Base-by-base conservation (phyloP, 2,888 invertebrate genomes). In the Papilio gigon region DNA sequence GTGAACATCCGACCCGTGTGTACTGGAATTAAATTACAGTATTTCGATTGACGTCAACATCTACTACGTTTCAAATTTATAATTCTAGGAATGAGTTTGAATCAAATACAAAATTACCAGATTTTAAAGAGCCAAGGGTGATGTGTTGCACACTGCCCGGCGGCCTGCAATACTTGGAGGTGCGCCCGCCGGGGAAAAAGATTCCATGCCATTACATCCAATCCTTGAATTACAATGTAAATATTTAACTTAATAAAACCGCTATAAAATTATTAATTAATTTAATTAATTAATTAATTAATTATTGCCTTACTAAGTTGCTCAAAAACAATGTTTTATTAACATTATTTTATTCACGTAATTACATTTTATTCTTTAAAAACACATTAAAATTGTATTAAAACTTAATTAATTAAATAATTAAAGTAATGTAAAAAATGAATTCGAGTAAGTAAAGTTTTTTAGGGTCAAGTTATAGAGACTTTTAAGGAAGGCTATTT, bases 401-500 rank as follows among this genome's bases (percentile, higher is more conserved):
- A 27, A 1, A 27, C 14, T 27, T 27, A 50, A 50, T 50, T 53
- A 14, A 2, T 6, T 14, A 27, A 27, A 27, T 27, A 6, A 50
- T 50, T 50, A 50, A 27, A 47, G 22, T 12, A 47, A 47, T 22
- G 22, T 47, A 20, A 40, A 9, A 17, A 44, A 50, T 27, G 12
- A 50, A 11, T 50, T 25, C 5, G 4, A 27, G 27, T 20, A 44
- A 2, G 5, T 44, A n/a, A 4, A 14, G 14, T 25, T 25, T n/a
- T 30, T 47, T 75, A 95, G 94, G 94, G 94, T 0, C 79, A 88
- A 60, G 89, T 93, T 3, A 83, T 94, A 75, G 90, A 93, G 70
- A 95, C 95, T 0, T 95, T 94, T 67, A 90, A 92, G 77, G 85
- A 85, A 27, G 94, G 95, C n/a, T 95, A 94, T 80, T 95, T 95